phyloP scores from a whole-genome alignment of 2,113 vertebrate genomes.

The Elephas maximus region DNA sequence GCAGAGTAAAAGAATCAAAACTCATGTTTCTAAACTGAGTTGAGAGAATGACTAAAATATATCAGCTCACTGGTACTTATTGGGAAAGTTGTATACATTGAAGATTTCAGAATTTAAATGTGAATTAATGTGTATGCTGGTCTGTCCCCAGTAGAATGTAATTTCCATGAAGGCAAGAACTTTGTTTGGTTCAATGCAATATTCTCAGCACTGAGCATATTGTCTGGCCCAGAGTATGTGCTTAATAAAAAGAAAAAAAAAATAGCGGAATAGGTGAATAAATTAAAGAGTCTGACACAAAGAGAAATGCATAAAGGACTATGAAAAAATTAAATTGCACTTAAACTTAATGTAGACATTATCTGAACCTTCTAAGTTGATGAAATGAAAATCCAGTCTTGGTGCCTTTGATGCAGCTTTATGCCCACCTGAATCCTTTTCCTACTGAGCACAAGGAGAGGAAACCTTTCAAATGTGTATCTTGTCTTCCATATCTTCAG shows the following conservation, averaged over 20 bases:
- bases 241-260: neutral
- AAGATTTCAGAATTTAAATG: neutral
- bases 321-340: neutral
- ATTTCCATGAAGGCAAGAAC: neutral
- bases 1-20: neutral
- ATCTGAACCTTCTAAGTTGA: neutral
- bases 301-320: neutral
- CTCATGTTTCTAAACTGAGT: neutral
- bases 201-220: neutral
- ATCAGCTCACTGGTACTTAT: neutral
- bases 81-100: neutral
- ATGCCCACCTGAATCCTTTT: neutral
- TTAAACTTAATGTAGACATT: neutral
- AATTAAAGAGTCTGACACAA: neutral
- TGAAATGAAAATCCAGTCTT: conserved; percentile 41
- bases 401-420: neutral
- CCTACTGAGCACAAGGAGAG: neutral
- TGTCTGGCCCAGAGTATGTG: neutral
- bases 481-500: neutral
- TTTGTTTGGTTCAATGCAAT: neutral
- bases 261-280: neutral
- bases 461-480: neutral
- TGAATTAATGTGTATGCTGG: neutral
- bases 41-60: neutral
- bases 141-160: neutral